Conservation (phyloP, 2,888 invertebrate species). For the Sminthurinus aureus region DNA sequence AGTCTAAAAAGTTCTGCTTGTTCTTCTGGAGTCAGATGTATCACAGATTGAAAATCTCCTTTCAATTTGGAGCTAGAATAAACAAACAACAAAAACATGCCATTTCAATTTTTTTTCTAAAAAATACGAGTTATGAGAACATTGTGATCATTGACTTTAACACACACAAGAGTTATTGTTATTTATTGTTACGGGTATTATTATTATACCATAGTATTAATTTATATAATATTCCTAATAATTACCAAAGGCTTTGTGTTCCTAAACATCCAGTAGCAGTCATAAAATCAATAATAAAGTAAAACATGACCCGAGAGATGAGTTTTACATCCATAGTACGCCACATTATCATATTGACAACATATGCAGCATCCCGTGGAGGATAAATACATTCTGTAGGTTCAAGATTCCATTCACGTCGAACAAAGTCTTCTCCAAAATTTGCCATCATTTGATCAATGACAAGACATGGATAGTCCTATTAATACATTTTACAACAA, state of each 20-base stretch:
- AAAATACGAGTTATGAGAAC: background rate
- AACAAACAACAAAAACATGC: background rate
- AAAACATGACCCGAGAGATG: constrained; percentile 55
- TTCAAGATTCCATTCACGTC: constrained; percentile 53
- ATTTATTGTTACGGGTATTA: too few relatives aligned
- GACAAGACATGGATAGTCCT: constrained; percentile 49
- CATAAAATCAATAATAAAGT: constrained; percentile 55
- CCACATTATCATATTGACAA: constrained; percentile 58
- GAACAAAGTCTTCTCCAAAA: constrained; percentile 47
- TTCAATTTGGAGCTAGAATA: constrained; percentile 44
- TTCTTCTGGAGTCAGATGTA: constrained; percentile 49
- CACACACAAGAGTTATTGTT: too few relatives aligned
- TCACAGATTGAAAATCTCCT: constrained; percentile 55
- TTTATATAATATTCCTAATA: background rate
- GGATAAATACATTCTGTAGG: constrained; percentile 53
- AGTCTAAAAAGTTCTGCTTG: constrained; percentile 52
- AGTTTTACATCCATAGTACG: constrained; percentile 48
- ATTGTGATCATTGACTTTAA: background rate
- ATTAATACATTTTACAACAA: background rate
- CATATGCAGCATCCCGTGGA: constrained; percentile 55
- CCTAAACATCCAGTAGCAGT: constrained; percentile 15
- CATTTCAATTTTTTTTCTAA: background rate
- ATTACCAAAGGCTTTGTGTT: background rate
- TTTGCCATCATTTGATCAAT: constrained; percentile 57
- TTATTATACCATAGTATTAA: too few relatives aligned